These are phyloP conservation scores for Semnopithecus entellus DNA, from an alignment of 2,113 vertebrate species.

Conservation along the genomic window DNA sequence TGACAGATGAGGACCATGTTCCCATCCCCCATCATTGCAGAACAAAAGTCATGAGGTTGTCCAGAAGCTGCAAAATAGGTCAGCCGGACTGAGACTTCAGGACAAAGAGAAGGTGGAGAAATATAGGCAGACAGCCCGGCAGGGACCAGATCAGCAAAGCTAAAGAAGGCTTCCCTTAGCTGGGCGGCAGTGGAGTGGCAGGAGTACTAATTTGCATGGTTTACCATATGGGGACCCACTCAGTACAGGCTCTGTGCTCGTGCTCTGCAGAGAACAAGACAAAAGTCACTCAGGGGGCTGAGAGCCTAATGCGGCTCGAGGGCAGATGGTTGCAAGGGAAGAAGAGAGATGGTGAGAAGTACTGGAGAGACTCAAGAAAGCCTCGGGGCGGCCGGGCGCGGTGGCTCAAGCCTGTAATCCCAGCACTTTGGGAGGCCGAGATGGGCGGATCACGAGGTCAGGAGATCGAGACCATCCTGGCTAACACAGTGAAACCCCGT, in stretches of 20 bases:
- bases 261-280: not conserved
- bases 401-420: no score
- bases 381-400: accelerated
- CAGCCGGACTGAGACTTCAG: not conserved
- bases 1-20: not conserved
- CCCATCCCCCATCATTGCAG: not conserved
- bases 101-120: not conserved
- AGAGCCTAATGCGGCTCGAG: not conserved
- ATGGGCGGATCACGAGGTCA: no score
- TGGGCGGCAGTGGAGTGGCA: accelerated
- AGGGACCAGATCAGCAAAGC: not conserved
- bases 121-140: not conserved
- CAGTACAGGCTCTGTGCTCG: not conserved
- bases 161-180: not conserved
- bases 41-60: not conserved
- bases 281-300: not conserved
- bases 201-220: not conserved
- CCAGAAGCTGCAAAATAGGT: not conserved
- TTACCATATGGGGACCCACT: no score
- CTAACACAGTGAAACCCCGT: accelerated
- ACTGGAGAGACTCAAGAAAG: not conserved
- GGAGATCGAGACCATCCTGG: no score
- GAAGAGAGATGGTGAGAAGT: not conserved
- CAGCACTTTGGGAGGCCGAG: no score
- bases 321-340: not conserved